Base-by-base conservation (phyloP, 1,140 invertebrate genomes). In the Drosophila tropicalis region DNA sequence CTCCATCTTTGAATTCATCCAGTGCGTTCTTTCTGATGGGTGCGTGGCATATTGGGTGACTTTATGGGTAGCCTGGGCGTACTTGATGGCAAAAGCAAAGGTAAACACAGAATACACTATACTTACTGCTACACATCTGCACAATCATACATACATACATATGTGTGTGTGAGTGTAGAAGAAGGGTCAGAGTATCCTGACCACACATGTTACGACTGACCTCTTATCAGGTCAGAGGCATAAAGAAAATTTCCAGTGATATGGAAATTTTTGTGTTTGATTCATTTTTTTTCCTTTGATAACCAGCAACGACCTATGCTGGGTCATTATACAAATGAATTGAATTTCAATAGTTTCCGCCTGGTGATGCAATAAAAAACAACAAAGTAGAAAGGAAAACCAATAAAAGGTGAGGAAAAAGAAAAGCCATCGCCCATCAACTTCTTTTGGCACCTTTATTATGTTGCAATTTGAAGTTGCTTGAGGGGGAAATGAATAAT, bases 391-490 rank as follows among this genome's bases (percentile, higher is more conserved):
- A 51, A 51, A 10, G n/a, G 12, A n/a, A 60, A 61, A 60, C 15
- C 15, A 15, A 22, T 32, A 19, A 65, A 64, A 75, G 13, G 17
- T 62, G 56, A 67, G 67, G 22, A 22, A 58, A 62, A 62, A 67
- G 55, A 66, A 58, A 34, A 58, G 29, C 56, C 75, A 75, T 75
- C 62, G 69, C 76, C 68, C 57, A 41, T 41, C 54, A 62, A 47
- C 67, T 57, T 76, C 73, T 70, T 56, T 41, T 62, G 72, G 63
- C 79, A 68, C 61, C 71, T 65, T 76, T 62, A 63, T 65, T 76
- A 79, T 76, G 82, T 79, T 86, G 82, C 77, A 85, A 85, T 85
- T 85, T 85, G 66, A 81, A 85, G 81, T 81, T 86, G 17, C 44
- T 51, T 22, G 68, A 71, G 56, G 71, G 75, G 72, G 72, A 82